Conservation (phyloP, 2,113 vertebrate species). For the Hippoglossus stenolepis region DNA sequence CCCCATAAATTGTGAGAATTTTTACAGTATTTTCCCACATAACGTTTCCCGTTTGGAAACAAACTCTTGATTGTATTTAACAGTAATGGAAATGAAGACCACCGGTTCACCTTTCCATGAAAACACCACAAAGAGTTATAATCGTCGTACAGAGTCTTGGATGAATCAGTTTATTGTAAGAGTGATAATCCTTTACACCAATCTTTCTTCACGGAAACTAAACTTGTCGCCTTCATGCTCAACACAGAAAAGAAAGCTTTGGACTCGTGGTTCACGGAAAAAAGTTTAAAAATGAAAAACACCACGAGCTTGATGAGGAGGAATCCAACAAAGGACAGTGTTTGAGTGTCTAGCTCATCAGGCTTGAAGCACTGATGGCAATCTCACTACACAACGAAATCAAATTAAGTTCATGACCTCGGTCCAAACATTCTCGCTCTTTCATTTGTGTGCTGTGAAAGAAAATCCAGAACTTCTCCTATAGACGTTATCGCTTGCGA, state of each 20-base stretch:
- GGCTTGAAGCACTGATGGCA: background rate
- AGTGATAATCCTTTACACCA: background rate
- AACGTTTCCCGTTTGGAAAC: conserved; percentile 4
- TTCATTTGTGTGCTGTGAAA: background rate
- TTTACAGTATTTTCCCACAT: background rate
- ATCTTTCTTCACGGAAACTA: background rate
- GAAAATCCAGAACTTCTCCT: background rate
- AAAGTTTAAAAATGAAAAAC: background rate
- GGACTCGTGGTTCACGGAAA: background rate
- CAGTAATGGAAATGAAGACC: background rate
- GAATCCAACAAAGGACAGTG: conserved; percentile 8
- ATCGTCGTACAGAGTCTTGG: background rate
- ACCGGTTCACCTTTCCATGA: background rate
- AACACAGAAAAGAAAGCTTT: background rate
- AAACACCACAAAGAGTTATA: background rate
- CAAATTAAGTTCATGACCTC: conserved; percentile 5
- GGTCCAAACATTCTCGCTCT: background rate
- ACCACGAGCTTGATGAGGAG: background rate
- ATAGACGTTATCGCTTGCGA: too few species aligned
- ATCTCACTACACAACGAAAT: background rate
- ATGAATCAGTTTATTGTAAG: background rate
- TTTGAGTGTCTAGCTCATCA: background rate
- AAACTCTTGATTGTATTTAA: background rate
- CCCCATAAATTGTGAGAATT: conserved; percentile 1
- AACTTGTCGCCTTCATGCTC: background rate